Evolutionary conservation across 2,113 vertebrate genomes (phyloP).

Genomic region (Prolemur simus): DNA sequence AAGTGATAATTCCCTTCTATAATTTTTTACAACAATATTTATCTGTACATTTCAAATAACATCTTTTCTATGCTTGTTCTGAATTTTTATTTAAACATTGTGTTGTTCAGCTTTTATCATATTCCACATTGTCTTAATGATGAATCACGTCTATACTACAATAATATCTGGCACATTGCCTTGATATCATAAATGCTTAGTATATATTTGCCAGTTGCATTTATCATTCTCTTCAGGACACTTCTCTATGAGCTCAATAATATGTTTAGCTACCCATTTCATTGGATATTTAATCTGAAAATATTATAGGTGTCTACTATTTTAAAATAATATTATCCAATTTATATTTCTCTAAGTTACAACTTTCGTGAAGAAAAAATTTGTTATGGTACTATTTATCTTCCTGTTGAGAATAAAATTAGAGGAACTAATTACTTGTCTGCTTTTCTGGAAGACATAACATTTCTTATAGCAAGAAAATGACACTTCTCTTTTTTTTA

Average conservation of each 20-base stretch:
- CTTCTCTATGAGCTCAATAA: slow-evolving; percentile 77
- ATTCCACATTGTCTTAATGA: neutral
- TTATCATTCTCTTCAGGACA: slow-evolving; percentile 63
- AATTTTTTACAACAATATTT: neutral
- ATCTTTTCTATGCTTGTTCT: neutral
- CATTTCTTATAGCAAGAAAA: slow-evolving; percentile 36
- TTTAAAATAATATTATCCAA: slow-evolving; percentile 77
- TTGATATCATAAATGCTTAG: neutral
- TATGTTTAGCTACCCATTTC: slow-evolving; percentile 69
- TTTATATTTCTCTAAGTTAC: slow-evolving; percentile 73
- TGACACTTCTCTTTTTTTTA: neutral
- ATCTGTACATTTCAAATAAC: neutral
- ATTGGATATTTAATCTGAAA: slow-evolving; percentile 81
- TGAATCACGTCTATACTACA: neutral
- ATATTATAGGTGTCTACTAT: slow-evolving; percentile 70
- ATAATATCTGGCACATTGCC: neutral
- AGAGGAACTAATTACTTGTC: neutral
- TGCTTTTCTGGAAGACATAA: neutral
- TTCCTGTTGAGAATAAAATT: neutral
- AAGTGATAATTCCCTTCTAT: neutral
- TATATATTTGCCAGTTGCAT: slow-evolving; percentile 56
- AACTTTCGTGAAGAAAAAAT: neutral
- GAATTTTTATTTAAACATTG: slow-evolving; percentile 21
- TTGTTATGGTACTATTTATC: neutral
- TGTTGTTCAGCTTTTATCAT: neutral